Conservation (phyloP, 2,888 invertebrate species). For the Tetragnatha montana region DNA sequence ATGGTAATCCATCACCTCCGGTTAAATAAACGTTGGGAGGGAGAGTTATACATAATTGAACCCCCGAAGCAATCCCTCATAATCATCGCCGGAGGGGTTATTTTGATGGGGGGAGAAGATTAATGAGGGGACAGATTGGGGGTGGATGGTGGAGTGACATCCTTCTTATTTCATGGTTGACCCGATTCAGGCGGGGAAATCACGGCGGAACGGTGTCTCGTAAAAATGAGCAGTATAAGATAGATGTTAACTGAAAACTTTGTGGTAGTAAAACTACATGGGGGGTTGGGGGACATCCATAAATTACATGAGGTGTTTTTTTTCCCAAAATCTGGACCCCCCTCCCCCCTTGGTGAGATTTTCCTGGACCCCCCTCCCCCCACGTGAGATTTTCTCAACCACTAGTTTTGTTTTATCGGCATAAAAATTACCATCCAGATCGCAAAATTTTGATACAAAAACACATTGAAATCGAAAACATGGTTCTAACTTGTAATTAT, state of each 20-base stretch:
- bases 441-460: too few species aligned
- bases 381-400: too few species aligned
- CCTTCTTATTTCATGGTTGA: neutral
- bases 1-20: constrained; percentile 48
- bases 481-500: too few species aligned
- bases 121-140: constrained; percentile 63
- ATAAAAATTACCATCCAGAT: too few species aligned
- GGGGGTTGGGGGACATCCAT: too few species aligned
- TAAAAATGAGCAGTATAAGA: too few species aligned
- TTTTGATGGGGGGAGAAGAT: constrained; percentile 59
- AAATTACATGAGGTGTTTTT: too few species aligned
- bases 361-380: too few species aligned
- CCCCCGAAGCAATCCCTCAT: constrained; percentile 1
- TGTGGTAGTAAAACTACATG: neutral
- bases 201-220: neutral
- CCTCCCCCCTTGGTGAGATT: too few species aligned
- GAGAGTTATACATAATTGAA: constrained; percentile 67
- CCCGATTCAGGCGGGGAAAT: neutral
- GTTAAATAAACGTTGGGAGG: constrained; percentile 58
- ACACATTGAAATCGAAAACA: too few species aligned
- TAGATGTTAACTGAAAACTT: neutral
- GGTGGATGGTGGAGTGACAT: neutral
- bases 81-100: constrained; percentile 34
- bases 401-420: too few species aligned
- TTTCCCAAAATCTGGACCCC: too few species aligned